These are phyloP conservation scores for Piaya cayana DNA, from an alignment of 2,113 vertebrate genomes.

Conservation along the genomic window DNA sequence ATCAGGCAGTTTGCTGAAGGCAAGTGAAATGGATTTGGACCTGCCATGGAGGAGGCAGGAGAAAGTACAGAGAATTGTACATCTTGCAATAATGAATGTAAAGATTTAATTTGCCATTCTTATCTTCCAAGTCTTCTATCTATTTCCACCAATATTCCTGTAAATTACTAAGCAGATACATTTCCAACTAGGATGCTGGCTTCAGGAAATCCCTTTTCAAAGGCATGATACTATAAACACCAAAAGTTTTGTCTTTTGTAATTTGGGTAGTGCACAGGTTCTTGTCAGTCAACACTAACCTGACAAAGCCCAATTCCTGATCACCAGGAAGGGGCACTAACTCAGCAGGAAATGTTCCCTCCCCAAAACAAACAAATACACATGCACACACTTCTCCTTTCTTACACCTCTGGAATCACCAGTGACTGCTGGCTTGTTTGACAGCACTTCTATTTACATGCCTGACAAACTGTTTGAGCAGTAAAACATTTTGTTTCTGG, in stretches of 20 bases:
- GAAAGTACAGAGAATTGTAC: not conserved
- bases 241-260: not conserved
- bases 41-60: not conserved
- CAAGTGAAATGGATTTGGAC: not conserved
- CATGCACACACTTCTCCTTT: not conserved
- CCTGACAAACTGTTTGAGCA: not conserved
- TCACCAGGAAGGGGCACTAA: constrained; percentile 48
- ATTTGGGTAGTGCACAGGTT: not conserved
- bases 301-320: not conserved
- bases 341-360: not conserved
- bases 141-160: not conserved
- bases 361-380: not conserved
- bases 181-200: not conserved
- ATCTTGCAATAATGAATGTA: not conserved
- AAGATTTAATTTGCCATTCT: not conserved
- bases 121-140: not conserved
- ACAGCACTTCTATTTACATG: fast-evolving
- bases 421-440: not conserved
- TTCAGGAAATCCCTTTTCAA: not conserved
- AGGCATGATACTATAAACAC: not conserved
- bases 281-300: not conserved
- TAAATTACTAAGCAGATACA: not conserved
- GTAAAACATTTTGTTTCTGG: not conserved
- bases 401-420: not conserved
- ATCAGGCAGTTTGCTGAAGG: not conserved